Evolutionary conservation across 1,140 invertebrate genomes (phyloP), one percentile per base, ranked within the genome.

Genomic region (Psilanteris sp.): DNA sequence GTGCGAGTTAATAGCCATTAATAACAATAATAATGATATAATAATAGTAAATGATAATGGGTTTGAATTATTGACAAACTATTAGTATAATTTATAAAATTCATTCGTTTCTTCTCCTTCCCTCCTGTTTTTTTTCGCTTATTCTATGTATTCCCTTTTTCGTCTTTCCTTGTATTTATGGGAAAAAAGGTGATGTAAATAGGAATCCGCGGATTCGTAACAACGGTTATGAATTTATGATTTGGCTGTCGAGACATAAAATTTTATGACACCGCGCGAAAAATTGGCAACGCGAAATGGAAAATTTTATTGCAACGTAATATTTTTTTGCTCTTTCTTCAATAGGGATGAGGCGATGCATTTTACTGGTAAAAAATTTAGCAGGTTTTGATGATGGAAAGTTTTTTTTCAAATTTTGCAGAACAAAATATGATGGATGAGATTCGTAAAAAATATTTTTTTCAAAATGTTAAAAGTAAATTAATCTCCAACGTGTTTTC

Each of bases 211-310:
- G 15, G 26, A 37, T 46, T 37, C 46, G 41, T 7, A 22, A 66
- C 41, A 46, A 46, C 27, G 22, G 48, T 67, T 67, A 67, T 67
- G 62, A 67, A 55, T 55, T 54, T 67, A 67, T 55, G 48, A 67
- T 67, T 67, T 54, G 31, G 15, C 31, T 24, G 50, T n/a, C 5
- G 22, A 31, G 39, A 48, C 62, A 55, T 55, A 55, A 67, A 55
- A 29, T 55, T 67, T 67, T 67, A 67, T 11, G 48, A 55, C 24
- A 16, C 27, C 34, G 5, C 7, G 48, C 43, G 48, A 55, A 54
- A 67, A 66, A 66, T 66, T 66, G 61, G 61, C 52, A 67, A 46
- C 39, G 39, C 20, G 46, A 55, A 67, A 55, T 67, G 48, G 62
- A 54, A 37, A 54, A 67, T 67, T 67, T 67, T 46, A 67, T 67